These are phyloP conservation scores for Antrozous pallidus DNA, from an alignment of 2,797 vertebrate species.

Conservation along the genomic window DNA sequence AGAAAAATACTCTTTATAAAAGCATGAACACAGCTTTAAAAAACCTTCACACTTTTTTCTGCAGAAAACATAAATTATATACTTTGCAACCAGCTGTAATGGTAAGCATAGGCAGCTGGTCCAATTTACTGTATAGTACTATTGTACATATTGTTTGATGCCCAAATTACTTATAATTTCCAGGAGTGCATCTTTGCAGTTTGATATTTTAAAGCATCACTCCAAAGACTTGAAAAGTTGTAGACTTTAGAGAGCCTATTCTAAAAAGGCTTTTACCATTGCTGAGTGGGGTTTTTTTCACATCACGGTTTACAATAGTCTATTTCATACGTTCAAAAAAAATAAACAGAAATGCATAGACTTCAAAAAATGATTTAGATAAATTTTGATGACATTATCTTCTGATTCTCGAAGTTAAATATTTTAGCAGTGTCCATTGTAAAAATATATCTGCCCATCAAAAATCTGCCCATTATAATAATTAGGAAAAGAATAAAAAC, in stretches of 20 bases:
- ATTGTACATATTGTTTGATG: constrained; percentile 76
- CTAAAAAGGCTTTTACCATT: constrained; percentile 47
- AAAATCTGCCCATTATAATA: background rate
- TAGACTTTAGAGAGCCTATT: constrained; percentile 51
- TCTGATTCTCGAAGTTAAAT: constrained; percentile 25
- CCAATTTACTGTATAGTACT: constrained; percentile 73
- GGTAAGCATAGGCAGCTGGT: constrained; percentile 78
- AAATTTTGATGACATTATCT: constrained; percentile 19
- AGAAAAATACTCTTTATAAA: constrained; percentile 59
- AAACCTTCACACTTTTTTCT: constrained; percentile 68
- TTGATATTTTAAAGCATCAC: constrained; percentile 66
- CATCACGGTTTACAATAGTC: constrained; percentile 31
- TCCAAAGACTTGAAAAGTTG: constrained; percentile 61
- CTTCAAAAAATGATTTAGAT: constrained; percentile 40
- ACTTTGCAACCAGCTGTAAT: constrained; percentile 80
- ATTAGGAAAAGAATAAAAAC: background rate
- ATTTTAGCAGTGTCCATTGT: background rate
- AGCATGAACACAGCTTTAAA: constrained; percentile 67
- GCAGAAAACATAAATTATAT: constrained; percentile 81
- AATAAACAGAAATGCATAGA: constrained; percentile 40
- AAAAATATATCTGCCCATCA: background rate
- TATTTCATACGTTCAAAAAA: constrained; percentile 54
- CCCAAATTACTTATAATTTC: constrained; percentile 80
- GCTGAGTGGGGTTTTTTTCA: constrained; percentile 59
- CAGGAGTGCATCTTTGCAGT: constrained; percentile 64